These are phyloP conservation scores for Pavo muticus DNA, from an alignment of 2,113 vertebrate species.

Conservation along the genomic window DNA sequence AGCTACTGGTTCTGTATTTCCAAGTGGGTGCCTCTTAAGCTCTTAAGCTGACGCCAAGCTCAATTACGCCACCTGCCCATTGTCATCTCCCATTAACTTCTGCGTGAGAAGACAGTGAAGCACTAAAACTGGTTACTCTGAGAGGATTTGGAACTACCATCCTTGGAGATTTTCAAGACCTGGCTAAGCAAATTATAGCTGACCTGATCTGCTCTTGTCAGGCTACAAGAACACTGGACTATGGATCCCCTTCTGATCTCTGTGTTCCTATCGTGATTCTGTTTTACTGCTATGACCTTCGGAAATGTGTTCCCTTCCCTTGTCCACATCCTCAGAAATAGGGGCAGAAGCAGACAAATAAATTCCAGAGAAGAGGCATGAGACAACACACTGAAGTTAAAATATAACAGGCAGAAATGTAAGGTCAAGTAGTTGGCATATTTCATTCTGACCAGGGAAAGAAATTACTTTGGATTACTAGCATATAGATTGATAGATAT, in stretches of 20 bases:
- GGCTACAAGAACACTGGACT: neutral
- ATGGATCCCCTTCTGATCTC: neutral
- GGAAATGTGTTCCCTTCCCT: neutral
- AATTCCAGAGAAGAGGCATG: neutral
- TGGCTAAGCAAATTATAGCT: neutral
- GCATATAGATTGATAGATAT: neutral
- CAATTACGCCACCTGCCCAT: neutral
- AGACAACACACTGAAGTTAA: constrained; percentile 24
- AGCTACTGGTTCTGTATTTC: neutral
- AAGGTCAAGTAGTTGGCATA: neutral
- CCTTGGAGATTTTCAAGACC: neutral
- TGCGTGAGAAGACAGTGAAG: neutral
- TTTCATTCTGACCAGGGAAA: neutral
- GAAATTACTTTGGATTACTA: neutral
- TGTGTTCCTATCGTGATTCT: neutral
- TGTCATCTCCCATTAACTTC: neutral
- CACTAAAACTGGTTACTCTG: neutral
- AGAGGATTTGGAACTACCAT: neutral
- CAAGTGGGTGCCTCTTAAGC: neutral
- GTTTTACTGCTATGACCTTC: constrained; percentile 45
- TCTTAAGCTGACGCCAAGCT: neutral
- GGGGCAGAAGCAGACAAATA: neutral
- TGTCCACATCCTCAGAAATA: neutral
- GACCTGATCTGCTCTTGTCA: neutral
- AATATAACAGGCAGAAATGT: constrained; percentile 17